These are phyloP conservation scores for Drosophila tsacasi DNA, from an alignment of 1,140 invertebrate species.

Conservation along the genomic window DNA sequence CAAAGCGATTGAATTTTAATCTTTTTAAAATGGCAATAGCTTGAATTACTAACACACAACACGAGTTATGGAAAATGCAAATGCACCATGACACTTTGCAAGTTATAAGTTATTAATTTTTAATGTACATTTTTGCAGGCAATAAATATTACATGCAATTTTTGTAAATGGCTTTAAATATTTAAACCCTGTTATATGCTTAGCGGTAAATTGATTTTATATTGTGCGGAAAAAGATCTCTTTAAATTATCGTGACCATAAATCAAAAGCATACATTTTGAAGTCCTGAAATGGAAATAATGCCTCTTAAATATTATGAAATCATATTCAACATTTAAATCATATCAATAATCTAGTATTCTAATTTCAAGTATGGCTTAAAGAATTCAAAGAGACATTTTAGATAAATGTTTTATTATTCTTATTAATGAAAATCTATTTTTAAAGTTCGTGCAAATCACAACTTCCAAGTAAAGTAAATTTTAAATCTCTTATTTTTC, in stretches of 20 bases:
- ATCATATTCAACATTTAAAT: no score
- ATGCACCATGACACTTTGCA: background rate
- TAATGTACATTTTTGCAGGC: background rate
- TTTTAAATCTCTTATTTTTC: background rate
- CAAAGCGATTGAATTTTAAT: background rate
- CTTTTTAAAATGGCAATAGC: background rate
- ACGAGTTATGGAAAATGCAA: no score
- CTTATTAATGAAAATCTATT: no score
- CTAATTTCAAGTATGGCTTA: no score
- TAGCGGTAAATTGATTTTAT: background rate
- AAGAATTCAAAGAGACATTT: no score
- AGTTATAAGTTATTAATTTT: slow-evolving; percentile 1
- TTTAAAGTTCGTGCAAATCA: no score
- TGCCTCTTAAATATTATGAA: background rate
- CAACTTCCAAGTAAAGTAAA: background rate
- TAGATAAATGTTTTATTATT: no score
- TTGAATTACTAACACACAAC: background rate
- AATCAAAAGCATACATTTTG: background rate
- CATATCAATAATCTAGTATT: no score
- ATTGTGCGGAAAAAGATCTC: background rate
- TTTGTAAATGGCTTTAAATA: background rate
- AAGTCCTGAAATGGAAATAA: background rate
- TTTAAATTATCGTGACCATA: background rate
- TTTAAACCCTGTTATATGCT: background rate
- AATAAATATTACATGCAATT: slow-evolving; percentile 1